Percentiles rank a stretch among this genome's conserved stretches.
These are phyloP conservation scores for Lasiurus borealis DNA, from an alignment of 2,113 vertebrate species.

Conservation along the genomic window DNA sequence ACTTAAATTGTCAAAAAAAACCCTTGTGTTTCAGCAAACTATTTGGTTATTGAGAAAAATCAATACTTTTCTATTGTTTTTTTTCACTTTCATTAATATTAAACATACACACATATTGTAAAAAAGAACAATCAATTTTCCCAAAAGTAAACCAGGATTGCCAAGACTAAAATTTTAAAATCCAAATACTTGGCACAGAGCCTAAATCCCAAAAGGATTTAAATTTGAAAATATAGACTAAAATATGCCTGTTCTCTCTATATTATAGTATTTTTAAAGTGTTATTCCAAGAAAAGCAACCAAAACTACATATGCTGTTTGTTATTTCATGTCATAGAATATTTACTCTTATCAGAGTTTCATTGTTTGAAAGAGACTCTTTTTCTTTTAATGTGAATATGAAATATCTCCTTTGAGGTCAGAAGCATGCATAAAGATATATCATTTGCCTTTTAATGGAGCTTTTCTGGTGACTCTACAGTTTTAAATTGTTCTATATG, in stretches of 20 bases:
- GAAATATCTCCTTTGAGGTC: constrained; percentile 73
- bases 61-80: not conserved
- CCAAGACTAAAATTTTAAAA: constrained; percentile 19
- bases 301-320: not conserved
- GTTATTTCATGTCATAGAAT: constrained; percentile 15
- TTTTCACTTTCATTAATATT: constrained; percentile 31
- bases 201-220: constrained; percentile 25
- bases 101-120: not conserved
- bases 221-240: not conserved
- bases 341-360: constrained; percentile 60
- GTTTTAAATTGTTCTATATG: constrained; percentile 69
- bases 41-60: constrained; percentile 21
- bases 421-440: constrained; percentile 73
- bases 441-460: constrained; percentile 78
- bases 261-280: not conserved
- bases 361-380: constrained; percentile 63
- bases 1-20: constrained; percentile 28
- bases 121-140: constrained; percentile 8
- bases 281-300: constrained; percentile 60
- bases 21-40: not conserved
- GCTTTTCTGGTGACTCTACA: constrained; percentile 68
- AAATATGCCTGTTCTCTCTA: not conserved
- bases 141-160: not conserved
- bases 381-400: constrained; percentile 53
- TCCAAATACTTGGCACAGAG: not conserved